Percentiles rank a stretch among this genome's conserved stretches.
phyloP scores from a whole-genome alignment of 2,888 invertebrate species.

The Iphiclides podalirius region DNA sequence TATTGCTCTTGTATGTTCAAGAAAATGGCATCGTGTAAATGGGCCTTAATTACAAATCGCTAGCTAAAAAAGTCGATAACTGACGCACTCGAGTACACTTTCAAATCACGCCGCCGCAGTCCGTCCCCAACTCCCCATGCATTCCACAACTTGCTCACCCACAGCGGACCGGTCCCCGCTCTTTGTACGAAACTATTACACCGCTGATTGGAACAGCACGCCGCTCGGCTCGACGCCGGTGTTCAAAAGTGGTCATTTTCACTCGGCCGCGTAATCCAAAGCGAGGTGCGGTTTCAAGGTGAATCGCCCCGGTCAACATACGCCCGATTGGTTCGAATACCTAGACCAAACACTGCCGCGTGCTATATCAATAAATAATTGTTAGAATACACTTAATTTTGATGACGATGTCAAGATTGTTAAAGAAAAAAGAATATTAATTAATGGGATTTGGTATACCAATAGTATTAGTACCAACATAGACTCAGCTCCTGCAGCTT shows the following conservation, averaged over 20 bases:
- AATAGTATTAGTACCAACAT: too few relatives aligned
- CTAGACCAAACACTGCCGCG: conserved; percentile 71
- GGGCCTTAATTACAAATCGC: conserved; percentile 22
- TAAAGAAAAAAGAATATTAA: too few relatives aligned
- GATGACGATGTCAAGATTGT: conserved; percentile 35
- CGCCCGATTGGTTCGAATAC: conserved; percentile 62
- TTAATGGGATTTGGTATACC: too few relatives aligned
- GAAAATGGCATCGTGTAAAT: too few relatives aligned
- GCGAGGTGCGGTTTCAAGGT: conserved; percentile 74
- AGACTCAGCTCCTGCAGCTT: too few relatives aligned
- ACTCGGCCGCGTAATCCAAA: conserved; percentile 54
- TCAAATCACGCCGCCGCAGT: conserved; percentile 67
- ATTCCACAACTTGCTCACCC: conserved; percentile 79
- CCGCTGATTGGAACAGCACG: conserved; percentile 52
- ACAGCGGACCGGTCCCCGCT: conserved; percentile 76
- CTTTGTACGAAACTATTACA: conserved; percentile 67
- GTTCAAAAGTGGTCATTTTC: conserved; percentile 42
- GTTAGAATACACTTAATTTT: conserved; percentile 40
- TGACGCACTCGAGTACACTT: conserved; percentile 60
- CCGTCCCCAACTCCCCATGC: conserved; percentile 68
- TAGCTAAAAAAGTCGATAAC: conserved; percentile 50
- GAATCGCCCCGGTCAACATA: conserved; percentile 73
- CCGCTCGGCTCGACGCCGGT: conserved; percentile 41
- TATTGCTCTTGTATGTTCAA: too few relatives aligned
- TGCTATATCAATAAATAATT: conserved; percentile 53